phyloP scores from a whole-genome alignment of 2,888 invertebrate species.

The Agrochola litura region DNA sequence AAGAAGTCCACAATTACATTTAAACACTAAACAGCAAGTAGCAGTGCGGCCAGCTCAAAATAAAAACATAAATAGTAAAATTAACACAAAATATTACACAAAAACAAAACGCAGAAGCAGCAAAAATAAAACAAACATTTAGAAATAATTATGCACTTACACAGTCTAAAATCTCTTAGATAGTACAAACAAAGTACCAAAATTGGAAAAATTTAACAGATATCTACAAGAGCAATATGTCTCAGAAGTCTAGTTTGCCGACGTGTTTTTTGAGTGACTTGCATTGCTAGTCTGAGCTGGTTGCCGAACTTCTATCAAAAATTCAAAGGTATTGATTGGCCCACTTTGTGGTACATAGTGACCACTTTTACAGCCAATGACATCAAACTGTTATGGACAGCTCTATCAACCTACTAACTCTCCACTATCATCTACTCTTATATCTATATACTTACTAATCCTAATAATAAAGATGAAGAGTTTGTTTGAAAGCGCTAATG shows the following conservation, averaged over 20 bases:
- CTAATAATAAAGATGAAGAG: neutral
- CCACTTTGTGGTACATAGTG: neutral
- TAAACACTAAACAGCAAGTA: constrained; percentile 5
- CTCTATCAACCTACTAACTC: neutral
- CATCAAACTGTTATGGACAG: neutral
- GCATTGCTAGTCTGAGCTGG: neutral
- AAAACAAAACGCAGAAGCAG: constrained; percentile 14
- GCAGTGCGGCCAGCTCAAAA: constrained; percentile 14
- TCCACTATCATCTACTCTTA: neutral
- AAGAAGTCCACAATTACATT: neutral
- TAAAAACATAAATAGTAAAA: neutral
- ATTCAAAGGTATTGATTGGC: neutral
- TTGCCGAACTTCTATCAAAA: neutral
- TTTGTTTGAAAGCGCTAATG: neutral
- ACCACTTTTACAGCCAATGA: neutral
- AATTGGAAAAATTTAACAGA: too few relatives aligned
- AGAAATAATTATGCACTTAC: neutral
- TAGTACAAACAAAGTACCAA: neutral
- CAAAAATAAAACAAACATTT: neutral
- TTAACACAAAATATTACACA: neutral
- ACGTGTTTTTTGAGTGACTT: neutral
- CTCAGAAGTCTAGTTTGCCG: neutral
- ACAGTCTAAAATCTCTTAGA: constrained; percentile 13
- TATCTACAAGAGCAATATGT: neutral
- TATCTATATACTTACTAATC: neutral